Percentiles rank a stretch among this genome's conserved stretches.
phyloP scores from a whole-genome alignment of 2,113 vertebrate species.

The Sardina pilchardus region DNA sequence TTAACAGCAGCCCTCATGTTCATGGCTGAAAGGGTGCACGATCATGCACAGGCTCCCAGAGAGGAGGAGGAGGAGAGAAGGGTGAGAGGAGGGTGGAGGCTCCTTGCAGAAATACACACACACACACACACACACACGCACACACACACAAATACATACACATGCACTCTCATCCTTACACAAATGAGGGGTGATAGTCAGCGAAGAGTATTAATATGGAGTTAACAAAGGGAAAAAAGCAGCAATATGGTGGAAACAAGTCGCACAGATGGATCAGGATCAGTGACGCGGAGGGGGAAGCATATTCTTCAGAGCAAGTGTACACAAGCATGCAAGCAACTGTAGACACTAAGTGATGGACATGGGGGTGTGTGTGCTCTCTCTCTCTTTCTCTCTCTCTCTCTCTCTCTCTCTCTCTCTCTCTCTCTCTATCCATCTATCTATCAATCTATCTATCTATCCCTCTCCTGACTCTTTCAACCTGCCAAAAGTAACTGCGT shows the following conservation, averaged over 20 bases:
- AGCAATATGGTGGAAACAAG: conserved; percentile 14
- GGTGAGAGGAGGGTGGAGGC: not conserved
- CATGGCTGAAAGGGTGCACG: conserved; percentile 40
- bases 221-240: conserved; percentile 7
- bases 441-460: no score
- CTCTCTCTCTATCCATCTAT: no score
- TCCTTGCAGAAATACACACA: conserved; percentile 4
- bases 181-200: conserved; percentile 8
- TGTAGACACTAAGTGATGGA: not conserved
- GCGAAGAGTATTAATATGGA: not conserved
- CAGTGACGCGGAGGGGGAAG: conserved; percentile 18
- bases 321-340: not conserved
- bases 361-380: not conserved
- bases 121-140: not conserved
- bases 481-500: not conserved
- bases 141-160: not conserved
- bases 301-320: conserved; percentile 20
- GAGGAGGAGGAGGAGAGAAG: not conserved
- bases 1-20: conserved; percentile 30
- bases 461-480: not conserved
- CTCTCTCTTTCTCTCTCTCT: no score
- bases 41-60: conserved; percentile 22
- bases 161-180: not conserved
- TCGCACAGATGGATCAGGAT: not conserved
- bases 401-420: no score